phyloP scores from a whole-genome alignment of 1,140 invertebrate genomes.

The Theocolax elegans region DNA sequence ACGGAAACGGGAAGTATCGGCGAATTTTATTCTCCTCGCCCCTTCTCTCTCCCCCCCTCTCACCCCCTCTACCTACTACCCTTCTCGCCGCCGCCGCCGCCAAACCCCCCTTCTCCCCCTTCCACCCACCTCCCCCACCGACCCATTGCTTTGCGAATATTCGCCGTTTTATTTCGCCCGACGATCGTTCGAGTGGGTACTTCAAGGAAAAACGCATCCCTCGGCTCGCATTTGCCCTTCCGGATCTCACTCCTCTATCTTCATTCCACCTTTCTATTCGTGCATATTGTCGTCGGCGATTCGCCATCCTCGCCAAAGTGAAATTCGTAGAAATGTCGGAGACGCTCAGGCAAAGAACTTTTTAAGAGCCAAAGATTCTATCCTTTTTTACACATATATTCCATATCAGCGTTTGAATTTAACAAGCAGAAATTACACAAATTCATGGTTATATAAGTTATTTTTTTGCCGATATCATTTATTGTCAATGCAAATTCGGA shows the following conservation, averaged over 20 bases:
- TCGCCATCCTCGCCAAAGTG: background rate
- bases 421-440: conserved; percentile 12
- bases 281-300: conserved; percentile 14
- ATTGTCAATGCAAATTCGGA: no score
- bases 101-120: background rate
- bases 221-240: background rate
- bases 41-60: background rate
- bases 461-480: no score
- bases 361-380: background rate
- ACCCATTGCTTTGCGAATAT: conserved; percentile 33
- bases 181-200: conserved; percentile 23
- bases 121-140: background rate
- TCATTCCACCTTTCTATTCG: background rate
- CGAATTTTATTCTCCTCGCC: conserved; percentile 47
- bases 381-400: background rate
- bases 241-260: background rate
- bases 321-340: background rate
- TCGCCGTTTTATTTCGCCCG: conserved; percentile 38
- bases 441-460: background rate
- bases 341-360: background rate
- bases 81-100: background rate
- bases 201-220: conserved; percentile 11
- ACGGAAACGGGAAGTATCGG: conserved; percentile 48
- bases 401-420: background rate
- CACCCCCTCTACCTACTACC: background rate